Evolutionary conservation across 2,113 vertebrate genomes (phyloP).

Genomic region (Colius striatus): DNA sequence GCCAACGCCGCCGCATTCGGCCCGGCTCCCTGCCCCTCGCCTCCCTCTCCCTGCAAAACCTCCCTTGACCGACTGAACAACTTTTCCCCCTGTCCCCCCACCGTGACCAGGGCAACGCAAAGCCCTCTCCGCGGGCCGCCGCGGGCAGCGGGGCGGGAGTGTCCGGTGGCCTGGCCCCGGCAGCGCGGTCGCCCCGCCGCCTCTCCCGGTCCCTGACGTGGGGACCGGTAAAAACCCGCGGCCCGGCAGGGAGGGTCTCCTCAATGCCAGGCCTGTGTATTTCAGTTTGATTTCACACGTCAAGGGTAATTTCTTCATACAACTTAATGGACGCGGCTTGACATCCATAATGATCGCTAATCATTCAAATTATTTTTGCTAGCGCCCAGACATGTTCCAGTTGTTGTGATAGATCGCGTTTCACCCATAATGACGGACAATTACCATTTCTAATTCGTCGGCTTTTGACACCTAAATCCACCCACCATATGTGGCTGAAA

Average conservation of each 20-base stretch:
- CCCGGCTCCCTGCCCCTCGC: neutral
- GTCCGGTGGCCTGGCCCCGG: neutral
- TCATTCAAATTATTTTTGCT: constrained; percentile 86
- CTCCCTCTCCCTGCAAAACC: neutral
- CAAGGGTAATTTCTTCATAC: constrained; percentile 86
- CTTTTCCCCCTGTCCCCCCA: neutral
- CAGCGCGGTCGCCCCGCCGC: rapidly evolving
- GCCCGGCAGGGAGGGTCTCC: constrained; percentile 10
- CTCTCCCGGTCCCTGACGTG: neutral
- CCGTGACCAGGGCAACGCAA: neutral
- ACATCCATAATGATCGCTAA: constrained; percentile 86
- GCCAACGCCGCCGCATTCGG: neutral
- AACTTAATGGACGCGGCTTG: constrained; percentile 83
- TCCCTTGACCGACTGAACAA: rapidly evolving
- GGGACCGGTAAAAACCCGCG: no score
- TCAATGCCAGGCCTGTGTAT: constrained; percentile 79
- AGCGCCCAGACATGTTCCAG: constrained; percentile 85
- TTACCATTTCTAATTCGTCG: constrained; percentile 84
- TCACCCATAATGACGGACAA: constrained; percentile 88
- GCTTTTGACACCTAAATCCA: constrained; percentile 84
- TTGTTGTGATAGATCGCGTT: constrained; percentile 89
- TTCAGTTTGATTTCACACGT: constrained; percentile 79
- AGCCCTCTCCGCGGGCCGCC: neutral
- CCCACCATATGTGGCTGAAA: constrained; percentile 81
- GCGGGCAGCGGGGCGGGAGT: neutral